Base-by-base conservation (phyloP, 2,797 vertebrate species). In the Eupleurogrammus muticus region DNA sequence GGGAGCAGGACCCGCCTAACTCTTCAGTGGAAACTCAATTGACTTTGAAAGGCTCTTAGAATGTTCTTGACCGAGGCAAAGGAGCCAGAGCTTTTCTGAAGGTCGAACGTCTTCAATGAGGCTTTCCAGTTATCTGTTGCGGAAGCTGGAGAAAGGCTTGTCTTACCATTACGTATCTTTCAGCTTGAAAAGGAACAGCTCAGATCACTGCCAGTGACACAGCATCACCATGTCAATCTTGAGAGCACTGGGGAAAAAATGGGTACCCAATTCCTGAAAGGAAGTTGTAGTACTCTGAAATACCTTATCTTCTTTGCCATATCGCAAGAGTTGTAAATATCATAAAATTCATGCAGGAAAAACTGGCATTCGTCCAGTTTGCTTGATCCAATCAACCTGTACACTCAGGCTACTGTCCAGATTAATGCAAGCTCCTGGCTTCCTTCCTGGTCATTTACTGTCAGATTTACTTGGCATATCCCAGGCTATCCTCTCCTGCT, bases 11-110 rank as follows among this genome's bases (percentile, higher is more conserved):
- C 77, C 87, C 52, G 56, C 61, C 83, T 38, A 80, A 87, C 73
- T 85, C 74, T 86, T 82, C 47, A 23, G 61, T 81, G 75, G 83
- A 85, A 89, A 89, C 83, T 85, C 85, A 85, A 87, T 84, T 91
- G 92, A 91, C 87, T 89, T 90, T 91, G 84, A 89, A 86, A 79
- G 66, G 76, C 60, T 82, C 58, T 51, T 73, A 24, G 64, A 75
- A 88, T 56, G 84, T 84, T 89, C 84, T 77, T 76, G 80, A 88
- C 84, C 77, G 66, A 6, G 7, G 71, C 73, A 71, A 87, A 86
- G 58, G 66, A 84, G 81, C 63, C 80, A 77, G 84, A 77, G 73
- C 74, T 66, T n/a, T 81, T 78, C 46, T 81, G 74, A 89, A 91
- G 89, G 90, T 90, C 28, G 35, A 82, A 73, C 47, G 34, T 80